Base-by-base conservation (phyloP, 1,140 invertebrate genomes). In the Aricia agestis region DNA sequence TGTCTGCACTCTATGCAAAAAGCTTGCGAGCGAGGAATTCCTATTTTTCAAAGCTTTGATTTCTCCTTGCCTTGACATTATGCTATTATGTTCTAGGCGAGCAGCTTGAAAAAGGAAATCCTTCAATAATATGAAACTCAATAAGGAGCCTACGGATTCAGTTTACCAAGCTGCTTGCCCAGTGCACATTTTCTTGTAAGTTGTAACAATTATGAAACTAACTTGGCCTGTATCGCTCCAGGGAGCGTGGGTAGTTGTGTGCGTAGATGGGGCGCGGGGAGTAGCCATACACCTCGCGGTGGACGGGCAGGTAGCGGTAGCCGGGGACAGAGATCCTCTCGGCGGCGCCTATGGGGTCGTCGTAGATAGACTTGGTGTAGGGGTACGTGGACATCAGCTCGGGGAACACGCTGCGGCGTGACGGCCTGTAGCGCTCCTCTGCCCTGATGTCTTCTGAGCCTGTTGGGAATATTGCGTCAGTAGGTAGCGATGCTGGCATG, bases 381-480 rank as follows among this genome's bases (percentile, higher is more conserved):
- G 95, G 95, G 79, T 88, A 89, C 70, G 82, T 83, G 68, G 82
- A 82, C 78, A 93, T 87, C 77, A 95, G 90, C 80, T 95, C 94
- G 76, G 95, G 95, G 84, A 95, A 96, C 83, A 96, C 93, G 83
- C 95, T 94, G 80, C 94, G 93, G 69, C 95, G 94, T 76, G 94
- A 88, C 63, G 92, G 93, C 92, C 94, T 93, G 84, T 94, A 93
- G 82, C 94, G 92, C 83, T 97, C 96, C 81, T 96, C 95, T 76
- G 97, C 97, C 85, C 95, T 95, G 92, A 97, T 96, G 90, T 97
- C 97, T 92, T 97, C 96, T 79, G 96, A 97, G 90, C 96, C 96
- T 97, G 84, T 36, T 59, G 18, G 36, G 36, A 9, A 9, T 36
- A 1, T 36, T 6, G 6, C 10, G 45, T 72, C 41, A 67, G 9